Evolutionary conservation across 2,113 vertebrate genomes (phyloP).

Genomic region (Hemibagrus wyckioides): DNA sequence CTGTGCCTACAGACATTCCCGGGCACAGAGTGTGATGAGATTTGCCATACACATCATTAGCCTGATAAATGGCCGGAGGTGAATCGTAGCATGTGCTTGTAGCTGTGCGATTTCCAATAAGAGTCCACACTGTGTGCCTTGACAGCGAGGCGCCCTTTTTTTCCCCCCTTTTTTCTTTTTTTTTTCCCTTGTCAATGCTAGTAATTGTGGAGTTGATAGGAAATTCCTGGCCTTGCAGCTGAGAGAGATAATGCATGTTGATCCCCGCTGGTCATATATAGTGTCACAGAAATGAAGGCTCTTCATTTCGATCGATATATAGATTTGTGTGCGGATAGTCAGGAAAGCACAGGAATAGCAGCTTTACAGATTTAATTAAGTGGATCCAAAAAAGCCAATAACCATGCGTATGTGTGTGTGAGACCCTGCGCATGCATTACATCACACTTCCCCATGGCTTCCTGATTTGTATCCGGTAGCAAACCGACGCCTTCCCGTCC

Average conservation of each 20-base stretch:
- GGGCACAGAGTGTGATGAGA: constrained; percentile 31
- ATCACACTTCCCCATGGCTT: constrained; percentile 36
- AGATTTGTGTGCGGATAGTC: constrained; percentile 36
- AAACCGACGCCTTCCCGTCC: constrained; percentile 70
- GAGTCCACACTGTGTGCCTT: neutral
- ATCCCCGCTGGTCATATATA: constrained; percentile 38
- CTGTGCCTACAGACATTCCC: constrained; percentile 15
- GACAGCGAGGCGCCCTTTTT: neutral
- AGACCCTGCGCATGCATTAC: constrained; percentile 6
- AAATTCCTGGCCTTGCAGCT: constrained; percentile 42
- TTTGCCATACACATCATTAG: constrained; percentile 48
- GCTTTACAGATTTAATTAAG: constrained; percentile 53
- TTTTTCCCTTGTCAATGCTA: neutral
- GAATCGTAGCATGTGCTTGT: constrained; percentile 7
- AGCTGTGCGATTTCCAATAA: constrained; percentile 2
- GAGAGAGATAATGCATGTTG: constrained; percentile 38
- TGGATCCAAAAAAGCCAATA: constrained; percentile 45
- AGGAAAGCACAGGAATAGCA: constrained; percentile 42
- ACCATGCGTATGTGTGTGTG: constrained; percentile 16
- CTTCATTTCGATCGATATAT: constrained; percentile 47
- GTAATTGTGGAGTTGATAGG: constrained; percentile 50
- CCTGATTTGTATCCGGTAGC: constrained; percentile 51
- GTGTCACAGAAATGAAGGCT: constrained; percentile 41
- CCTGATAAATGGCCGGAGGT: constrained; percentile 38
- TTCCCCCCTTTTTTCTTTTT: neutral